phyloP scores from a whole-genome alignment of 92 coral and sea anemone species.

The Porites divaricata region DNA sequence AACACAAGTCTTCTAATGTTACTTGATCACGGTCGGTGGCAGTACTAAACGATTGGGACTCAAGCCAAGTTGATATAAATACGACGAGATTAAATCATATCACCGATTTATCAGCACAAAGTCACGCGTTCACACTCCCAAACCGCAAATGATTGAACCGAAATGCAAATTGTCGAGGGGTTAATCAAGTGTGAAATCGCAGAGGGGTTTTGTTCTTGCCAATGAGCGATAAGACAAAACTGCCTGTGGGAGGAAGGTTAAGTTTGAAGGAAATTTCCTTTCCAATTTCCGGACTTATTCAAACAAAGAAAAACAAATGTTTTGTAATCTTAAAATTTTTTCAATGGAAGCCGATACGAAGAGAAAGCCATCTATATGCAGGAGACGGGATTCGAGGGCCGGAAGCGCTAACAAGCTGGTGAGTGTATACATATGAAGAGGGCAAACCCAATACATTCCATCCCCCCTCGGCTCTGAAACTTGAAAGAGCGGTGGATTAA shows the following conservation, averaged over 20 bases:
- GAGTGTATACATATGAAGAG: conserved; percentile 23
- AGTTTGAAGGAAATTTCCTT: conserved; percentile 15
- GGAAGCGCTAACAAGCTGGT: conserved; percentile 50
- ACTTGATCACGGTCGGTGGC: conserved; percentile 16
- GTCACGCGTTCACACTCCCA: conserved; percentile 46
- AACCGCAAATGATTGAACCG: conserved; percentile 36
- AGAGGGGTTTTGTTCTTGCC: conserved; percentile 29
- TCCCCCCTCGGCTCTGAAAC: conserved; percentile 18
- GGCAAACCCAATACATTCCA: conserved; percentile 6
- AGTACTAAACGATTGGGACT: conserved; percentile 20
- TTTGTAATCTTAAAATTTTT: background rate
- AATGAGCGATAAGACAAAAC: conserved; percentile 9
- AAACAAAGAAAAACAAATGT: conserved; percentile 26
- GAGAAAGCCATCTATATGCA: conserved; percentile 18
- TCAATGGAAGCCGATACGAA: conserved; percentile 1
- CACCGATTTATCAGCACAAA: conserved; percentile 32
- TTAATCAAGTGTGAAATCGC: conserved; percentile 35
- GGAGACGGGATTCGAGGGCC: conserved; percentile 18
- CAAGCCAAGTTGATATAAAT: conserved; percentile 23
- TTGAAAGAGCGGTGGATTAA: conserved; percentile 37
- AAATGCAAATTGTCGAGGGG: conserved; percentile 34
- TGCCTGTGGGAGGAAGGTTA: conserved; percentile 8
- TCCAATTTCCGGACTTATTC: conserved; percentile 32
- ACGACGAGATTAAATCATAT: conserved; percentile 31
- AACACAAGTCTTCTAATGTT: conserved; percentile 17